Percentiles rank a stretch among this genome's conserved stretches.
phyloP scores from a whole-genome alignment of 2,797 vertebrate species.

The Hirundo rustica region DNA sequence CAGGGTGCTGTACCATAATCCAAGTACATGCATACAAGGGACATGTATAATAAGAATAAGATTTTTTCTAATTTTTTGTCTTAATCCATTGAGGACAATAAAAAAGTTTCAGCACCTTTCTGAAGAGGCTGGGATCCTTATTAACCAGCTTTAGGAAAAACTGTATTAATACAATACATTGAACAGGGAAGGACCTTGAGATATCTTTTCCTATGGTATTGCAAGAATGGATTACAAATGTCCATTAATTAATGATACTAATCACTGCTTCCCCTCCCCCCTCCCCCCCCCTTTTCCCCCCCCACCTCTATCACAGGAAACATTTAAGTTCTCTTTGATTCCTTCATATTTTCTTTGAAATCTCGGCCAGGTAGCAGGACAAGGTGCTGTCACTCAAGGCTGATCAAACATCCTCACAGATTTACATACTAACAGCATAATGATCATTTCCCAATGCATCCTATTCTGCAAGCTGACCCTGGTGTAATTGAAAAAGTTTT shows the following conservation, averaged over 20 bases:
- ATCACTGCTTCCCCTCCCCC: too few species aligned
- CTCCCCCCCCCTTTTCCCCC: too few species aligned
- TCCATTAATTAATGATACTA: slow-evolving; percentile 3
- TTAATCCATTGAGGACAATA: neutral
- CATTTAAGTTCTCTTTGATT: neutral
- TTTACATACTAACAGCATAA: neutral
- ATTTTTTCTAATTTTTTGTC: neutral
- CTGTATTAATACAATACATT: neutral
- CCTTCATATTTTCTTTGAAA: neutral
- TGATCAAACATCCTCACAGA: neutral
- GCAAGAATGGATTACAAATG: neutral
- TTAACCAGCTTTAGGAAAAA: neutral
- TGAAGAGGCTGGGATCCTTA: neutral
- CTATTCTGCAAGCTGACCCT: neutral
- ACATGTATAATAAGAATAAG: neutral
- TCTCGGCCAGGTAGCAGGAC: neutral
- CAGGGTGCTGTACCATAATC: neutral
- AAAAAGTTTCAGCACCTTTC: neutral
- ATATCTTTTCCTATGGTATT: neutral
- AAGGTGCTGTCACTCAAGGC: neutral
- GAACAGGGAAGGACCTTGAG: slow-evolving; percentile 24
- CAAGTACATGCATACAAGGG: neutral
- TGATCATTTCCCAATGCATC: neutral
- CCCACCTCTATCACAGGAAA: neutral
- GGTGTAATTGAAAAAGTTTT: neutral